Base-by-base conservation (phyloP, 2,113 vertebrate species). In the Heterotis niloticus region DNA sequence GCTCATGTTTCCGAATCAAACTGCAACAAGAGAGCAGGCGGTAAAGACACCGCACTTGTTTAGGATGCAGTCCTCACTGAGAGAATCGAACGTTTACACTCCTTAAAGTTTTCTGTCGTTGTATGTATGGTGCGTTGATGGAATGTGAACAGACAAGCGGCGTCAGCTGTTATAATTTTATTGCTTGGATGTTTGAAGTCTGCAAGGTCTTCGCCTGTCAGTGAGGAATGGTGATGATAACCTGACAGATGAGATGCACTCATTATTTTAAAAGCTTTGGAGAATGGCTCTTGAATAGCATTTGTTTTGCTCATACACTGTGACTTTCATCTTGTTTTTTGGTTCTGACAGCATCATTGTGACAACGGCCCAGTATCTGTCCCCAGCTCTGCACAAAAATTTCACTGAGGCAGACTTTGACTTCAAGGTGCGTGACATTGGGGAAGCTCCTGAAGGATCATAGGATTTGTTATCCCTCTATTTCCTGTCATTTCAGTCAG, bases 351-450 rank as follows among this genome's bases (percentile, higher is more conserved):
- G 98, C 85, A 96, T 98, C 87, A 98, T 99, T 83, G 94, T 99
- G 81, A 98, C 96, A 76, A 98, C 98, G 0, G 93, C 94, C 72
- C 96, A 98, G 87, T 96, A 94, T 80, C 91, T 99, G 67, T 96
- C 95, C 14, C 95, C 97, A 66, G 96, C 96, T 10, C 91, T 99
- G 82, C 96, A 99, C 88, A 98, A 99, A 92, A 98, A 97, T 90
- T 99, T 99, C 81, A 95, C 94, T 0, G 96, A 98, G 18, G 90
- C 94, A 0, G 96, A 99, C 83, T 99, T 99, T 82, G 98, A 99
- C 90, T 99, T 99, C 82, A 99, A 99, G 94, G 98, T 99, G 87
- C 56, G 88, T 86, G 84, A 52, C 79, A 82, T 75, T 62, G 34
- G 18, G 56, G 24, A 75, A 59, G 57, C 24, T 75, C 12, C 12